Conservation (phyloP, 2,113 vertebrate genomes). For the Oreochromis niloticus region DNA sequence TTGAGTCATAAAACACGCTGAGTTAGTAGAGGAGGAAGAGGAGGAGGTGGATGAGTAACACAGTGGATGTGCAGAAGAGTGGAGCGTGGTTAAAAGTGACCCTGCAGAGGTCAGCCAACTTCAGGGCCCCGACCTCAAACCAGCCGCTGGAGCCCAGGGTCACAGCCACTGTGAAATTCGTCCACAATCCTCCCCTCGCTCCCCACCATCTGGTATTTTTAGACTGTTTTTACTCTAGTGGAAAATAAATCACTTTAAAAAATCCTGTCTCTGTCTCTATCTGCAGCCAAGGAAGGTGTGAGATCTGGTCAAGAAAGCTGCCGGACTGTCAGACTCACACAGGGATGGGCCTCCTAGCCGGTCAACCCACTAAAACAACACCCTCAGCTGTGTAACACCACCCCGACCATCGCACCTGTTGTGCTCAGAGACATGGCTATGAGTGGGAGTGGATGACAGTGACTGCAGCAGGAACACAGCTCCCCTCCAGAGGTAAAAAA, state of each 20-base stretch:
- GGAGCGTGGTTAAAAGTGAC: neutral
- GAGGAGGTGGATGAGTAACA: neutral
- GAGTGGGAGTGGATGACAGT: slow-evolving; percentile 15
- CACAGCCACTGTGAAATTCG: neutral
- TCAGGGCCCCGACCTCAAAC: neutral
- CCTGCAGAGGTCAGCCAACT: neutral
- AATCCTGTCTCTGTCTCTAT: neutral
- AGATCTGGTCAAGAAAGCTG: neutral
- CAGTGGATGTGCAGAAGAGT: neutral
- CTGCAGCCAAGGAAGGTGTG: slow-evolving; percentile 20
- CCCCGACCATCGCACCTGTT: neutral
- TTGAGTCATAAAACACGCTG: slow-evolving; percentile 38
- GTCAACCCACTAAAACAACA: neutral
- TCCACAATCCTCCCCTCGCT: neutral
- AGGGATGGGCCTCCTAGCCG: slow-evolving; percentile 68
- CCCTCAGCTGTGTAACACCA: neutral
- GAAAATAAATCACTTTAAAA: slow-evolving; percentile 28
- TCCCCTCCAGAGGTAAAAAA: neutral
- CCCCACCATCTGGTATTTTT: slow-evolving; percentile 16
- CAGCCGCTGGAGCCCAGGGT: neutral
- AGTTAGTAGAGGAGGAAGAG: neutral
- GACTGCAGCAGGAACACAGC: neutral
- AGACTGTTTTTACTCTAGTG: neutral
- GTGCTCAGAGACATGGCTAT: slow-evolving; percentile 6
- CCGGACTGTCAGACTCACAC: slow-evolving; percentile 30